These are phyloP conservation scores for Dynastes tityus DNA, from an alignment of 2,888 invertebrate genomes.

Conservation along the genomic window DNA sequence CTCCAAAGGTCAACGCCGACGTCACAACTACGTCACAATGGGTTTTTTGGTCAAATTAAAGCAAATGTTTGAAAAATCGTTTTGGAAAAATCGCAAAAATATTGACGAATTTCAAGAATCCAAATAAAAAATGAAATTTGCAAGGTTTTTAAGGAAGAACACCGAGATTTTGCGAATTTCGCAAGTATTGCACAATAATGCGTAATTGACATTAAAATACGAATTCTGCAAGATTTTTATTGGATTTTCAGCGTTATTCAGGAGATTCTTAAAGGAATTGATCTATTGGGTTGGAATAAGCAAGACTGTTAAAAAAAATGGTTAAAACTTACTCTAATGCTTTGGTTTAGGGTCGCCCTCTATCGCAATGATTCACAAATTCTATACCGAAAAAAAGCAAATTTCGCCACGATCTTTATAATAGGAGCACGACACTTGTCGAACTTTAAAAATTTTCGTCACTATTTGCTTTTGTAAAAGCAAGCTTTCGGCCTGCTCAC, in stretches of 20 bases:
- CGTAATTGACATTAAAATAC: neutral
- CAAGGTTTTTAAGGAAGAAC: neutral
- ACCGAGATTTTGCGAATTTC: neutral
- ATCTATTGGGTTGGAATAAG: neutral
- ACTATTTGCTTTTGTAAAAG: too few species aligned
- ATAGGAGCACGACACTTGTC: too few species aligned
- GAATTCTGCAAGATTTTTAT: neutral
- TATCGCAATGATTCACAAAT: neutral
- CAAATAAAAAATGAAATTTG: neutral
- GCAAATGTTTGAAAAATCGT: neutral
- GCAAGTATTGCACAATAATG: conserved; percentile 25
- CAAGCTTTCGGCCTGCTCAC: neutral
- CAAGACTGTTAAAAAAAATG: neutral
- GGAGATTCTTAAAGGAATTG: neutral
- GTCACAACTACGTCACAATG: conserved; percentile 21
- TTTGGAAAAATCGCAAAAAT: neutral
- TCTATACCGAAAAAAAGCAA: neutral
- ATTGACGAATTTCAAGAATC: neutral
- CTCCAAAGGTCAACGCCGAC: conserved; percentile 25
- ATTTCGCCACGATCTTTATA: neutral
- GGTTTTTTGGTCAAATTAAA: conserved; percentile 2
- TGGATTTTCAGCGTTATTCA: too few species aligned
- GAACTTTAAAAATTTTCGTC: too few species aligned
- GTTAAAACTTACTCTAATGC: conserved; percentile 19
- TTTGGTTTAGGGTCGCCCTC: neutral